Evolutionary conservation across 2,113 vertebrate genomes (phyloP).

Genomic region (Reinhardtius hippoglossoides): DNA sequence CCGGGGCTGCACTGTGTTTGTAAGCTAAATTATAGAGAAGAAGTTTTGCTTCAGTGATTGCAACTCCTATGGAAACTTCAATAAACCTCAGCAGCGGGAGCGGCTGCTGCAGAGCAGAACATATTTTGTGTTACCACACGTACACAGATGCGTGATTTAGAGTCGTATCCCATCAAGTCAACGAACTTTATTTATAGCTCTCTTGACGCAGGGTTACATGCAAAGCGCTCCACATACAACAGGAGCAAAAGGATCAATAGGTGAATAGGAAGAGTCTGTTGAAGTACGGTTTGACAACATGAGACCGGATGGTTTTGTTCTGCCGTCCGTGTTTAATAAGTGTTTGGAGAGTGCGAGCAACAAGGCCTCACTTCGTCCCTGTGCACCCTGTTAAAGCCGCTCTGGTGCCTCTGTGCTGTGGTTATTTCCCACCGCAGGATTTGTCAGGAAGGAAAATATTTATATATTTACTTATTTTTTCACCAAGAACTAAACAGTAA

Average conservation of each 20-base stretch:
- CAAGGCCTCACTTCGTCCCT: not conserved
- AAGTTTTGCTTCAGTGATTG: slow-evolving; percentile 16
- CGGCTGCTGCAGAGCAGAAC: not conserved
- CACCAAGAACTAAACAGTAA: not conserved
- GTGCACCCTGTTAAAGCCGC: not conserved
- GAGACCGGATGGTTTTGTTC: not conserved
- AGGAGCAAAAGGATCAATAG: slow-evolving; percentile 2
- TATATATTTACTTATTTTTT: not conserved
- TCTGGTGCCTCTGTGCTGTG: not conserved
- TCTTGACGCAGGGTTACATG: not conserved
- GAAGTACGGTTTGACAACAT: not conserved
- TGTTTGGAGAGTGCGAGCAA: not conserved
- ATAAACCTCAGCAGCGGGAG: slow-evolving; percentile 6
- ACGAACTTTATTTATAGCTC: not conserved
- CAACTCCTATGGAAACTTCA: slow-evolving; percentile 8
- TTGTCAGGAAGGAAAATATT: not conserved
- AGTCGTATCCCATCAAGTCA: not conserved
- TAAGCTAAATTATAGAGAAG: not conserved
- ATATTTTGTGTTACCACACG: slow-evolving; percentile 10
- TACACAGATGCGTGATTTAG: not conserved
- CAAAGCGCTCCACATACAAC: not conserved
- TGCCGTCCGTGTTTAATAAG: not conserved
- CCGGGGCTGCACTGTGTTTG: not conserved
- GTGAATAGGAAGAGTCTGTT: not conserved
- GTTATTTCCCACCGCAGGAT: not conserved